Evolutionary conservation across 1,140 invertebrate genomes (phyloP), one percentile per base, ranked within the genome.

Genomic region (Drosophila parvula): DNA sequence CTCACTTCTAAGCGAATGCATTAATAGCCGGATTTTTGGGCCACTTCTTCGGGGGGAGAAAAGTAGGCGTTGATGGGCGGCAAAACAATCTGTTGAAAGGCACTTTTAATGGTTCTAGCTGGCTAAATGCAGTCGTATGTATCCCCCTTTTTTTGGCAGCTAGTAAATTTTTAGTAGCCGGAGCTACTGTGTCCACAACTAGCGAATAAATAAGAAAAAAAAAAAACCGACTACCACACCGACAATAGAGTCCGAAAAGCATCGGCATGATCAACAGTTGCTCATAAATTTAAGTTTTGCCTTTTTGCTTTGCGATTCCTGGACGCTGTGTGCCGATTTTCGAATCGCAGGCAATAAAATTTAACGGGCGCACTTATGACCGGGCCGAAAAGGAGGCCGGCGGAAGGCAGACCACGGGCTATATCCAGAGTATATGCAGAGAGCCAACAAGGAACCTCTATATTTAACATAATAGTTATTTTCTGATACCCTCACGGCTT

Each of bases 351-450:
- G 80, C 77, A 50, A 89, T 88, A 88, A 88, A 89, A 83, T 51
- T 89, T 84, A 89, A 80, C 81, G 79, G 71, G 80, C 74, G 60
- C 78, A 78, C 83, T 86, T 88, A 77, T 86, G 81, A 63, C 60
- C 48, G 50, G 50, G 47, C 63, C 45, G 60, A 47, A 32, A 43
- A 75, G 74, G 38, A 43, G 40, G 60, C 34, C 30, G 40, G 12
- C 36, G 44, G 43, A 53, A 50, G 70, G 43, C 45, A 41, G 36
- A 43, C 40, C 14, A 14, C 32, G 28, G 51, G 50, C 50, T 22
- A 22, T 14, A 22, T 2, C 22, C 22, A 22, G n/a, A 22, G 1
- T 22, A 53, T 14, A 10, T 22, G 32, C 32, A 55, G 18, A 38
- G 18, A 27, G 51, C 14, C 12, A 38, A 38, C n/a, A 22, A 0